Conservation (phyloP, 2,888 invertebrate species). For the Abscondita cerata region DNA sequence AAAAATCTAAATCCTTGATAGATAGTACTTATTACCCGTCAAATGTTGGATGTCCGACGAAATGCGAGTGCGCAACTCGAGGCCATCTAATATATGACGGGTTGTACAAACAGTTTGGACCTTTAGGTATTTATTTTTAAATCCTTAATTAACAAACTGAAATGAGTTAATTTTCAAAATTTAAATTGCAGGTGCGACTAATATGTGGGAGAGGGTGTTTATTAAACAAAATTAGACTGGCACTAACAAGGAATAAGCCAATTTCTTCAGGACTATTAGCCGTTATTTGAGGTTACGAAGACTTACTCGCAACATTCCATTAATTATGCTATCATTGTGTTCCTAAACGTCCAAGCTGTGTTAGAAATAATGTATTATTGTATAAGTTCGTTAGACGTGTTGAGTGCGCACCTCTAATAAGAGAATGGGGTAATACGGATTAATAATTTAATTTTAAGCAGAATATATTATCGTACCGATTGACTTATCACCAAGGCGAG, state of each 20-base stretch:
- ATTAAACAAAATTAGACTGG: slow-evolving; percentile 13
- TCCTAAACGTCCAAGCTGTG: slow-evolving; percentile 13
- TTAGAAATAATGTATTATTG: neutral
- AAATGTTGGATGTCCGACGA: too few species aligned
- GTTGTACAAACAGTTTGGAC: slow-evolving; percentile 16
- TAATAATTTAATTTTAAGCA: neutral
- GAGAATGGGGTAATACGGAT: too few species aligned
- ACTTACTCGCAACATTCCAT: neutral
- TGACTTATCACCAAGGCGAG: neutral
- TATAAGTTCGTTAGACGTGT: too few species aligned
- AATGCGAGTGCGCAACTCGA: too few species aligned
- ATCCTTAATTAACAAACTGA: neutral
- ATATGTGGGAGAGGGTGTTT: slow-evolving; percentile 6
- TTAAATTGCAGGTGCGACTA: slow-evolving; percentile 14
- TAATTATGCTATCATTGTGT: neutral
- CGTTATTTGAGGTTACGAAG: slow-evolving; percentile 5
- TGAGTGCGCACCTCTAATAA: too few species aligned
- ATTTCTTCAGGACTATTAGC: slow-evolving; percentile 5
- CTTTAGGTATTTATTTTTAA: slow-evolving; percentile 9
- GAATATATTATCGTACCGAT: neutral
- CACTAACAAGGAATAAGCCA: slow-evolving; percentile 14
- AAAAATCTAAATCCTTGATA: too few species aligned
- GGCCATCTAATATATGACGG: too few species aligned
- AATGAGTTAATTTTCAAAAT: neutral
- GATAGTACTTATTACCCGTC: too few species aligned